A percentile compares a stretch with the other conserved stretches of the same genome.
Conservation (phyloP, 2,113 vertebrate species). For the Anguilla rostrata region DNA sequence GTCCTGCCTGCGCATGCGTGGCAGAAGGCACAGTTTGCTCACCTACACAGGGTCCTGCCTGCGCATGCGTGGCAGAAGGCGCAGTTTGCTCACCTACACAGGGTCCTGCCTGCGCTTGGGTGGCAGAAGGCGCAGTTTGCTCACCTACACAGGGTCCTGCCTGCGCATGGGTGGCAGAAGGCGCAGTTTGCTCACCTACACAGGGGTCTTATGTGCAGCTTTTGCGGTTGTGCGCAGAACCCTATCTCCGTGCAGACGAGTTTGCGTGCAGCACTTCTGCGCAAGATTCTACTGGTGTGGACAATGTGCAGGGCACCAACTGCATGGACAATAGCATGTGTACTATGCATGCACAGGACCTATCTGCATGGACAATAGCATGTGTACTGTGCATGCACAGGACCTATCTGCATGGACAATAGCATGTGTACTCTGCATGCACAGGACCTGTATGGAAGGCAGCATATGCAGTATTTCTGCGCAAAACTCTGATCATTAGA, state of each 20-base stretch:
- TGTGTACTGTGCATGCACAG: neutral
- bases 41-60: neutral
- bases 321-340: neutral
- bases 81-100: neutral
- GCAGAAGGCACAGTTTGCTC: too few relatives aligned
- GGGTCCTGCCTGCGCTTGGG: neutral
- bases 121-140: too few relatives aligned
- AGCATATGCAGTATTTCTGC: neutral
- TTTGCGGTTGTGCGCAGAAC: too few relatives aligned
- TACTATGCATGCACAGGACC: neutral
- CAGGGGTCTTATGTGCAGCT: neutral
- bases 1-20: too few relatives aligned
- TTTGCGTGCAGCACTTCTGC: neutral
- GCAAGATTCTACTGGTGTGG: neutral
- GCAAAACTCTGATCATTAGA: neutral
- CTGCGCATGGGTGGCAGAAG: too few relatives aligned
- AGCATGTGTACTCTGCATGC: neutral
- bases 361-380: neutral
- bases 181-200: neutral
- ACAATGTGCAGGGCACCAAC: neutral
- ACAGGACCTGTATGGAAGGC: neutral
- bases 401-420: neutral
- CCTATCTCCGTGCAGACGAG: neutral
- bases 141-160: neutral
- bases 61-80: too few relatives aligned